Evolutionary conservation across 2,888 invertebrate species (phyloP).

Genomic region (Amphipyra berbera): DNA sequence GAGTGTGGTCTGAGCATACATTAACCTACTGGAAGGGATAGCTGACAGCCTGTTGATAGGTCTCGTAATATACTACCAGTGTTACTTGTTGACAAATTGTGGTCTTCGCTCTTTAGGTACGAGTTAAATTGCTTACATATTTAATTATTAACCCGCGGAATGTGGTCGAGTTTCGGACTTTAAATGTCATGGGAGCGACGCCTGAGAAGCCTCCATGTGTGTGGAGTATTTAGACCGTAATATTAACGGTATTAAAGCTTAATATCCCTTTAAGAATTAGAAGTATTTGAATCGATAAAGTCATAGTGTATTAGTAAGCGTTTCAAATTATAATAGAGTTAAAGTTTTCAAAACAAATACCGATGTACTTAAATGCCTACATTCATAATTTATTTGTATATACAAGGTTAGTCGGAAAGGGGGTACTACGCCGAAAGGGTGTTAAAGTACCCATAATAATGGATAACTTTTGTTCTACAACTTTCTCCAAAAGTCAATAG

Average conservation of each 20-base stretch:
- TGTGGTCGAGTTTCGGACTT: constrained; percentile 38
- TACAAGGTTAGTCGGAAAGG: no score
- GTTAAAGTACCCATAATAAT: no score
- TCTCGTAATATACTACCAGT: constrained; percentile 40
- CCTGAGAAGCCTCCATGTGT: constrained; percentile 10
- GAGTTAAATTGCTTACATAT: constrained; percentile 44
- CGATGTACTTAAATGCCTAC: no score
- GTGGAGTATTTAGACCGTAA: constrained; percentile 11
- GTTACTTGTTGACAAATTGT: constrained; percentile 41
- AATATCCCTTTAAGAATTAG: constrained; percentile 5
- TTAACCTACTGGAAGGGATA: constrained; percentile 75
- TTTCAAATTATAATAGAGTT: constrained; percentile 9
- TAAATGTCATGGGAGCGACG: constrained; percentile 49
- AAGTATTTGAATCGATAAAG: background rate
- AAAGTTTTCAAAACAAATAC: background rate
- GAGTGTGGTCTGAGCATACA: constrained; percentile 66
- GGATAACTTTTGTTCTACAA: no score
- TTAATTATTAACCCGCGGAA: constrained; percentile 17
- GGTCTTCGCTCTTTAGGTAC: constrained; percentile 24
- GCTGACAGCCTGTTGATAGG: constrained; percentile 61
- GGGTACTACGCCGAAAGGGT: no score
- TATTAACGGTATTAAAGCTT: constrained; percentile 14
- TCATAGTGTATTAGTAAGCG: constrained; percentile 3
- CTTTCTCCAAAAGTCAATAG: no score
- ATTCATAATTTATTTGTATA: no score